These are phyloP conservation scores for Drosophila ohnishii DNA, from an alignment of 1,140 invertebrate genomes.

Conservation along the genomic window DNA sequence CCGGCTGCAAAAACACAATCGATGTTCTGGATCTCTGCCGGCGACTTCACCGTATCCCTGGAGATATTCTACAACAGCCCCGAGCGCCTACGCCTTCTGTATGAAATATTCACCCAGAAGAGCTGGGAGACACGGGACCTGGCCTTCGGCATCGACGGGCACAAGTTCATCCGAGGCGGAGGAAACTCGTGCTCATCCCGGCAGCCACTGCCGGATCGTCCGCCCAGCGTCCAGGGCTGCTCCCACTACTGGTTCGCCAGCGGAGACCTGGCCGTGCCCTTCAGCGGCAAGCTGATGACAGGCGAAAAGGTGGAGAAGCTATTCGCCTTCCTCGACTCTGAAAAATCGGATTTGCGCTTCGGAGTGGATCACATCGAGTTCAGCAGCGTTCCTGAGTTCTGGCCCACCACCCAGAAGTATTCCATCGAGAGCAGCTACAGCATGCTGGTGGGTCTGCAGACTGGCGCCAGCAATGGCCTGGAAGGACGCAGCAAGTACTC, in stretches of 20 bases:
- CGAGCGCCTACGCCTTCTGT: conserved; percentile 63
- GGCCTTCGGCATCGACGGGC: conserved; percentile 74
- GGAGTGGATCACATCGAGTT: conserved; percentile 76
- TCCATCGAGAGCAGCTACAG: conserved; percentile 80
- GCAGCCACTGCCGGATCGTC: conserved; percentile 37
- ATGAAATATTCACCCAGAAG: conserved; percentile 76
- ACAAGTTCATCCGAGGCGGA: conserved; percentile 47
- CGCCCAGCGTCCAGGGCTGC: conserved; percentile 58
- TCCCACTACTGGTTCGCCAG: conserved; percentile 79
- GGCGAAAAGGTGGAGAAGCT: conserved; percentile 63
- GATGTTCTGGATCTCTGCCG: conserved; percentile 67
- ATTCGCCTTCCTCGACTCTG: conserved; percentile 58
- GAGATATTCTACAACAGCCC: conserved; percentile 58
- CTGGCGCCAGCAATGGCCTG: conserved; percentile 68
- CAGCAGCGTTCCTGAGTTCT: conserved; percentile 65
- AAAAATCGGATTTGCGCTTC: conserved; percentile 55
- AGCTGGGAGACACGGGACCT: conserved; percentile 64
- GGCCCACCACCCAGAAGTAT: conserved; percentile 59
- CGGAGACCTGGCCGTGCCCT: conserved; percentile 74
- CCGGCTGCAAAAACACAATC: conserved; percentile 36
- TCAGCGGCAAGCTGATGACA: conserved; percentile 62
- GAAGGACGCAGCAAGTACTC: conserved; percentile 76
- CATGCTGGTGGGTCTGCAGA: conserved; percentile 76
- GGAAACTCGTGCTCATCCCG: background rate
- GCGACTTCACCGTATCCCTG: conserved; percentile 63